A percentile compares a stretch with the other conserved stretches of the same genome.
phyloP scores from a whole-genome alignment of 2,888 invertebrate species.

The Conops quadrifasciatus region DNA sequence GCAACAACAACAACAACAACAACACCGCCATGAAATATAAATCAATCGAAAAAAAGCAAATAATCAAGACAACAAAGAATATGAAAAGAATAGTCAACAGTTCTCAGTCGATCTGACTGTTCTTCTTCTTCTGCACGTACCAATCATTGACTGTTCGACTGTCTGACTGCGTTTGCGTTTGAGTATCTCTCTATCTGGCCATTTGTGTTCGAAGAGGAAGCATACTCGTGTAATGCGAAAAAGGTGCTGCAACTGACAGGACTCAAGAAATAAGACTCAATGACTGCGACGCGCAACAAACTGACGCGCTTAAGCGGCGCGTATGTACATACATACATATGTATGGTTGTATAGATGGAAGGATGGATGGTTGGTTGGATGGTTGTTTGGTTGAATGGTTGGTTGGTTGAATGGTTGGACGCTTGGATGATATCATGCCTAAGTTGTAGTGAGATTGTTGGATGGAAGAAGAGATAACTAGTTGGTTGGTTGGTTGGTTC shows the following conservation, averaged over 20 bases:
- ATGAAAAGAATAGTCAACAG: neutral
- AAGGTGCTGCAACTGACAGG: slow-evolving; percentile 8
- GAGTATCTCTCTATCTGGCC: too few relatives aligned
- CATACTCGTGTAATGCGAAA: neutral
- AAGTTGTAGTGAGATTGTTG: too few relatives aligned
- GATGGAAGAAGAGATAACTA: too few relatives aligned
- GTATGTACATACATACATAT: neutral
- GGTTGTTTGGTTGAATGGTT: too few relatives aligned
- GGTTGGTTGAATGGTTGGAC: too few relatives aligned
- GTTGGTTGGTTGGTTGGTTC: too few relatives aligned
- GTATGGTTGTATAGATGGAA: neutral
- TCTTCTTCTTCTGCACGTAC: neutral
- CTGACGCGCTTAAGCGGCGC: slow-evolving; percentile 29
- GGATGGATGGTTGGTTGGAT: slow-evolving; percentile 2
- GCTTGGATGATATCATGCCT: too few relatives aligned
- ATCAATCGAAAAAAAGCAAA: slow-evolving; percentile 3
- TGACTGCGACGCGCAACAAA: slow-evolving; percentile 1
- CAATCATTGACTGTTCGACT: too few relatives aligned
- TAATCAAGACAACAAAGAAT: neutral
- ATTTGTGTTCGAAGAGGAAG: neutral
- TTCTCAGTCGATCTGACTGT: neutral
- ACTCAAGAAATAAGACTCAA: slow-evolving; percentile 5
- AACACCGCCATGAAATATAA: too few relatives aligned
- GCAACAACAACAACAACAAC: too few relatives aligned
- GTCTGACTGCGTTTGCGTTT: too few relatives aligned